Percentiles rank a stretch among this genome's conserved stretches.
These are phyloP conservation scores for Nezara viridula DNA, from an alignment of 2,888 invertebrate genomes.

Conservation along the genomic window DNA sequence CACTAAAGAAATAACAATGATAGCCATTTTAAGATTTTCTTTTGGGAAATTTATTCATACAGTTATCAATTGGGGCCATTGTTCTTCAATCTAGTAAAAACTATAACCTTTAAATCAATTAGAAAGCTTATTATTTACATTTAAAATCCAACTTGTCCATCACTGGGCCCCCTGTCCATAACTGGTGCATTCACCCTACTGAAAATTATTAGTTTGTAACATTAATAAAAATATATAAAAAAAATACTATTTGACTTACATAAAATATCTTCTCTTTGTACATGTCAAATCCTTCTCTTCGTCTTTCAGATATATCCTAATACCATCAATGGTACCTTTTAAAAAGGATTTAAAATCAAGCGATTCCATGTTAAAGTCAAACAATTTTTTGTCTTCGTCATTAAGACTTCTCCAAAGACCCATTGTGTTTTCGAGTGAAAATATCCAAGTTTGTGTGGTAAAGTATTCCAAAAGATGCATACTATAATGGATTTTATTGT, in stretches of 20 bases:
- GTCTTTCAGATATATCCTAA: constrained; percentile 85
- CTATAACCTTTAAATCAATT: no score
- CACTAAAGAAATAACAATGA: no score
- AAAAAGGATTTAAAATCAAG: constrained; percentile 84
- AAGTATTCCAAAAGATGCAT: constrained; percentile 84
- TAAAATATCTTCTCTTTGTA: constrained; percentile 75
- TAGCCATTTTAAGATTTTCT: no score
- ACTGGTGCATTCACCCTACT: no score
- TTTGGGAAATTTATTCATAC: no score
- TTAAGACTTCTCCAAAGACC: constrained; percentile 74
- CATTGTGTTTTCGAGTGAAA: constrained; percentile 75
- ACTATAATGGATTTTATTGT: constrained; percentile 81
- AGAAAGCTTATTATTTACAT: no score
- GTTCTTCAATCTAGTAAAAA: no score
- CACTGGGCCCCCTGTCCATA: no score
- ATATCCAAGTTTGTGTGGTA: constrained; percentile 82
- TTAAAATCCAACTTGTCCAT: no score
- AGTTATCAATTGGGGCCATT: no score
- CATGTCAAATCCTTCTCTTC: constrained; percentile 80
- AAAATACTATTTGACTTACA: constrained; percentile 69
- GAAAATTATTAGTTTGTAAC: no score
- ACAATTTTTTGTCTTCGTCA: constrained; percentile 74
- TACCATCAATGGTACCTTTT: constrained; percentile 78
- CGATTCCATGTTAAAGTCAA: constrained; percentile 80
- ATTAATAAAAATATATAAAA: no score